Evolutionary conservation across 2,888 invertebrate genomes (phyloP), one percentile per base, ranked within the genome.

Genomic region (Drosophila pegasa): DNA sequence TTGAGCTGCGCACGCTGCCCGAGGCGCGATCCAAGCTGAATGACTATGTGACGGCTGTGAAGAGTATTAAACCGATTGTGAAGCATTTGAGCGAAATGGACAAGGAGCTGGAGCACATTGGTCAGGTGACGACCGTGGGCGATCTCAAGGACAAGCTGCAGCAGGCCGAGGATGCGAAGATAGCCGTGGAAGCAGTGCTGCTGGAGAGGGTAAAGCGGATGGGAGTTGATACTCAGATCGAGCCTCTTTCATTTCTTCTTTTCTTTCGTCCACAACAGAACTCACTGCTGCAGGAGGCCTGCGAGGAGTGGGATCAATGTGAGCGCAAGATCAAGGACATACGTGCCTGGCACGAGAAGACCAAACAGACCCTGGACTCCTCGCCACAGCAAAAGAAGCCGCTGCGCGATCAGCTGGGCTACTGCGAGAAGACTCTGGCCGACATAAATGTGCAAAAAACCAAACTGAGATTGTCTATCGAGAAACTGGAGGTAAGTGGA

Each of bases 301-400:
- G 96, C 50, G 98, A 98, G 91, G 98, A 98, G 93, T 98, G 98
- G 97, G 98, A 98, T 91, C 97, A 98, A 92, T 98, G 98, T 93
- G 98, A 98, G 92, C 96, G 95, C 92, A 98, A 98, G 92, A 94
- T 98, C 92, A 96, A 97, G 92, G 98, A 98, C 83, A 96, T 97
- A 47, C 95, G 95, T 68, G 94, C 94, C 76, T 98, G 98, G 98
- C 95, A 98, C 81, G 98, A 98, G 70, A 97, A 97, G 89, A 95
- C 97, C 9, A 94, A 94, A 76, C 94, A 95, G 77, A 94, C 94
- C 52, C 91, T 98, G 48, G 97, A 97, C 62, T 95, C 96, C 35
- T 95, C 96, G 16, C 96, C 96, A 81, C 96, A 95, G 84, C 96
- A 96, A 89, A 97, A 97, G 93, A 96, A 96, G 91, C 96, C 98